Evolutionary conservation across 2,888 invertebrate species (phyloP), one percentile per base, ranked within the genome.

Genomic region (Lasioglossum pauxillum): DNA sequence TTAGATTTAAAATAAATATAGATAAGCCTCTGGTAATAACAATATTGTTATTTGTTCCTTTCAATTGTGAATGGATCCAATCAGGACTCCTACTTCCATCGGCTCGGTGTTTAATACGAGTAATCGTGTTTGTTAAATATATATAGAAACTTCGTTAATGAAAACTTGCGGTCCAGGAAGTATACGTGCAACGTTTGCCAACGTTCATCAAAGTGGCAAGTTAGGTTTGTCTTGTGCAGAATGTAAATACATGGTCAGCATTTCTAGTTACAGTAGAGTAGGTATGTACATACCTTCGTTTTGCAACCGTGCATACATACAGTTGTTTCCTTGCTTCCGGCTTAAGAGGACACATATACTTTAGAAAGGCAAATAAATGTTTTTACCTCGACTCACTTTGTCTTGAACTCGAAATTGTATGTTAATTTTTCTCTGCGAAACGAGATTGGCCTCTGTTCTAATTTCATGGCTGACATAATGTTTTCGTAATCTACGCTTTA

Each of bases 161-260:
- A 67, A 67, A 35, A 35, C 19, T 35, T 67, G 23, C 23, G 67
- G 31, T 27, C 16, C 31, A 31, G 7, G 7, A 64, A 64, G 19
- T 38, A 67, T 35, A 35, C 67, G 35, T 38, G 35, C 67, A 38
- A 23, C 35, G 35, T 35, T 35, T 35, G 23, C 67, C 19, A 38
- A 67, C 31, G 10, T 35, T 67, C 35, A 10, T 38, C 10, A 19
- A 35, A 35, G 67, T 38, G 35, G 35, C 23, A 19, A 67, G 31
- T 67, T 67, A 23, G 35, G 67, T 23, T 67, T 67, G 67, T 67
- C 67, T 23, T 67, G 19, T 7, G 10, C 71, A 19, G 14, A 38
- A 38, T 71, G 41, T 71, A 67, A 35, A 67, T 67, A 23, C 67
- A 35, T 38, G 67, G 67, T 67, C 67, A 67, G 67, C 67, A 23